A percentile compares a stretch with the other conserved stretches of the same genome.
These are phyloP conservation scores for Argentina silus DNA, from an alignment of 2,797 vertebrate species.

Conservation along the genomic window DNA sequence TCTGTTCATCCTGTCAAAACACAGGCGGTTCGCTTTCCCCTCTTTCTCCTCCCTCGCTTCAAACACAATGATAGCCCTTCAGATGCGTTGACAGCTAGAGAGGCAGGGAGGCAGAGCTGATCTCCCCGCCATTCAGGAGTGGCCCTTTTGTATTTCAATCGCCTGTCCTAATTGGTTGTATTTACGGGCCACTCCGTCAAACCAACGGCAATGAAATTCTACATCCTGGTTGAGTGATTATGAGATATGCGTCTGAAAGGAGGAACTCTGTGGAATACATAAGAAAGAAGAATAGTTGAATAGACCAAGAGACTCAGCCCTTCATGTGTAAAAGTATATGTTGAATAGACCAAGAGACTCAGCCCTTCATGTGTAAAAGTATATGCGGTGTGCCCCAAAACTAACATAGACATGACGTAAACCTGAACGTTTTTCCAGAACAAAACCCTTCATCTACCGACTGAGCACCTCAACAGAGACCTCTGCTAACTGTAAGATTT, in stretches of 20 bases:
- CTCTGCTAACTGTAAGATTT: too few relatives aligned
- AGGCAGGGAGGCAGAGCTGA: constrained; percentile 37
- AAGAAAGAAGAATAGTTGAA: constrained; percentile 12
- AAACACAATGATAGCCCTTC: constrained; percentile 47
- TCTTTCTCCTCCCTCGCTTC: constrained; percentile 32
- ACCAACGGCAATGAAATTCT: constrained; percentile 21
- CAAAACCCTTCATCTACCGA: too few relatives aligned
- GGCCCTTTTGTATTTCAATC: constrained; percentile 49
- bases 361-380: constrained; percentile 1
- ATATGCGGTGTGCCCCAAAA: background rate
- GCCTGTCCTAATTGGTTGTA: constrained; percentile 51
- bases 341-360: background rate
- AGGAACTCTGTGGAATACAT: background rate
- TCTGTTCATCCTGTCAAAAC: constrained; percentile 61
- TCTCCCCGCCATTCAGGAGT: constrained; percentile 48
- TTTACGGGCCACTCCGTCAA: constrained; percentile 49
- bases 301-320: constrained; percentile 8
- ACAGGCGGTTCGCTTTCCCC: constrained; percentile 28
- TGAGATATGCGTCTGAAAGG: constrained; percentile 1
- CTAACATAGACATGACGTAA: background rate
- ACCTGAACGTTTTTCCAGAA: too few relatives aligned
- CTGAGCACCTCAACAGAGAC: too few relatives aligned
- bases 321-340: background rate
- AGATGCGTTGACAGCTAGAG: constrained; percentile 58
- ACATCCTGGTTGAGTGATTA: constrained; percentile 1